These are phyloP conservation scores for Stegana nigrithorax DNA, from an alignment of 2,888 invertebrate species.

Conservation along the genomic window DNA sequence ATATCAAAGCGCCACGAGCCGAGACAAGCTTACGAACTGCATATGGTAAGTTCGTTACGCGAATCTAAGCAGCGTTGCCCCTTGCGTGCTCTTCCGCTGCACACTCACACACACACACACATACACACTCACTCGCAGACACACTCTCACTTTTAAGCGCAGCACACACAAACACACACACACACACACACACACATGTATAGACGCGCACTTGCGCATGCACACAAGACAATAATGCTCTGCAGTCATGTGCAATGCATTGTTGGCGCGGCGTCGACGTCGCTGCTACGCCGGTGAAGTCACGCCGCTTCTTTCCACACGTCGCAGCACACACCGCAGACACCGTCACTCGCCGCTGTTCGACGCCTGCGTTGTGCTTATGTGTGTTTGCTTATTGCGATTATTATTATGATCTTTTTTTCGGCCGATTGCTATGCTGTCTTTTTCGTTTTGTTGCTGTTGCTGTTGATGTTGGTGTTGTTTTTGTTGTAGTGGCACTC, in stretches of 20 bases:
- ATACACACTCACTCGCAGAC: too few species aligned
- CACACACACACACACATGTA: slow-evolving; percentile 45
- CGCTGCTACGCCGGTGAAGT: too few species aligned
- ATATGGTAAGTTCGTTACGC: slow-evolving; percentile 7
- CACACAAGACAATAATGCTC: too few species aligned
- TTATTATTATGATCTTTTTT: slow-evolving; percentile 48
- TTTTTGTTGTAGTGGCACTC: too few species aligned
- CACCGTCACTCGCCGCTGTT: slow-evolving; percentile 19
- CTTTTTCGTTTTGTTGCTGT: slow-evolving; percentile 29
- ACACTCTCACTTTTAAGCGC: too few species aligned
- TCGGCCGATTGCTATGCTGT: slow-evolving; percentile 22
- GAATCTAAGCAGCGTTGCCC: not conserved
- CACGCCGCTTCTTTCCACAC: too few species aligned
- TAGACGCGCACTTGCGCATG: slow-evolving; percentile 40
- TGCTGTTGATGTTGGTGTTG: slow-evolving; percentile 18
- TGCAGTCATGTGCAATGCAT: not conserved
- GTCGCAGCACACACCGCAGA: too few species aligned
- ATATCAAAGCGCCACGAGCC: too few species aligned
- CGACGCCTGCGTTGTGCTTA: not conserved
- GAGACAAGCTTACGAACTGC: too few species aligned
- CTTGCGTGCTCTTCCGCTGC: not conserved
- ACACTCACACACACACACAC: not conserved
- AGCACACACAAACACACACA: not conserved
- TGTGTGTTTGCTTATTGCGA: slow-evolving; percentile 50
- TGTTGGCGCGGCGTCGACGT: slow-evolving; percentile 16